phyloP scores from a whole-genome alignment of 2,888 invertebrate genomes.

The Dasypogon diadema region DNA sequence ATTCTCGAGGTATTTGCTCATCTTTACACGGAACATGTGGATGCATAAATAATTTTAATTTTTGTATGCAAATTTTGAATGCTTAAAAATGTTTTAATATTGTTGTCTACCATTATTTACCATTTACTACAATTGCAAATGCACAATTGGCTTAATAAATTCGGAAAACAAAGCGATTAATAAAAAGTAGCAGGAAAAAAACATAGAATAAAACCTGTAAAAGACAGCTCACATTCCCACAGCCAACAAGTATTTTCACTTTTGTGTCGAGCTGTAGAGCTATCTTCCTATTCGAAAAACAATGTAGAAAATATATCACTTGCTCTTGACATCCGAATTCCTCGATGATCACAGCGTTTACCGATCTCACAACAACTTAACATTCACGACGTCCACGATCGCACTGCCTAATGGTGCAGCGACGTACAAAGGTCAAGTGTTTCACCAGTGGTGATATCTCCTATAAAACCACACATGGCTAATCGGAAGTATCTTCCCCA shows the following conservation, averaged over 20 bases:
- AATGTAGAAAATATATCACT: conserved; percentile 27
- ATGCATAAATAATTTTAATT: too few relatives aligned
- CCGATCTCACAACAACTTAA: neutral
- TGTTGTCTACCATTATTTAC: too few relatives aligned
- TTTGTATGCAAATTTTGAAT: too few relatives aligned
- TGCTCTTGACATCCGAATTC: conserved; percentile 27
- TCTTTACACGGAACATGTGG: too few relatives aligned
- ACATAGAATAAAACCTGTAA: too few relatives aligned
- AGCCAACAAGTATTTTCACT: conserved; percentile 13
- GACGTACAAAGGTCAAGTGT: conserved; percentile 7
- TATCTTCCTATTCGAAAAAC: conserved; percentile 9
- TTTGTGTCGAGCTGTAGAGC: neutral
- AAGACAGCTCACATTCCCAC: neutral
- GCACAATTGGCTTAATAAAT: too few relatives aligned
- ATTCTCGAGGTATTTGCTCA: too few relatives aligned
- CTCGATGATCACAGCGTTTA: conserved; percentile 8
- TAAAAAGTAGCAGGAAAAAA: neutral
- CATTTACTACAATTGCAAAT: too few relatives aligned
- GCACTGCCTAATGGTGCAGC: neutral
- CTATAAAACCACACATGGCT: neutral
- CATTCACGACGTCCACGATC: neutral
- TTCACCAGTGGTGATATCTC: neutral
- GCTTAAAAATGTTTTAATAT: too few relatives aligned
- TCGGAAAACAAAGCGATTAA: neutral
- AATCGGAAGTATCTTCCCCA: neutral